Evolutionary conservation across 2,888 invertebrate genomes (phyloP), one percentile per base, ranked within the genome.

Genomic region (Automeris io): DNA sequence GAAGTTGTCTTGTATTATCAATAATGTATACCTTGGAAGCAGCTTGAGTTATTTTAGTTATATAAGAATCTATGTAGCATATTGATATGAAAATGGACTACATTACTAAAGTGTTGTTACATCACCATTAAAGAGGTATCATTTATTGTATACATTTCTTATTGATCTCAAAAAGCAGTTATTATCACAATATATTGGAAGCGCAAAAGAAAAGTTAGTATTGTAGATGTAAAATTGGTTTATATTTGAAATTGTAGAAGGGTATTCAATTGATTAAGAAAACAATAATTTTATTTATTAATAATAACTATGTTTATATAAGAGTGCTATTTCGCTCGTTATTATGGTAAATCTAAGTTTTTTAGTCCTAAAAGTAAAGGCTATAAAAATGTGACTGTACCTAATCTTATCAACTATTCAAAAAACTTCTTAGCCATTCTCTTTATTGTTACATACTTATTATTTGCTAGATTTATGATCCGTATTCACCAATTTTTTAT

Each of bases 111-210:
- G 13, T 29, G 13, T 19, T 19, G 16, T 26, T 8, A 29, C 29
- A 29, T 8, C 8, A 29, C 16, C n/a, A 5, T 26, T 26, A 26
- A n/a, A 16, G n/a, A 29, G 13, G 2, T 16, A 8, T 16, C 6
- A 19, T 6, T 19, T 19, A 19, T 3, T 19, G 3, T 29, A 3
- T 2, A 29, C 39, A 43, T 24, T 36, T 26, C 16, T 36, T 8
- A 19, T 19, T 26, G 18, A 19, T 37, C 21, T 29, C 18, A 35
- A 24, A n/a, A 25, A 25, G 12, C n/a, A 26, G 45, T 45, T 43
- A 40, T 43, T 45, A 48, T 42, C 42, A 31, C 35, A 43, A n/a
- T 42, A 33, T 29, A 16, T 29, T 9, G 9, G 29, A 29, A 16
- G 4, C n/a, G 13, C 3, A 5, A n/a, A 26, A 26, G 25, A 13